These are phyloP conservation scores for Trinorchestia longiramus DNA, from an alignment of 1,140 invertebrate genomes.

Conservation along the genomic window DNA sequence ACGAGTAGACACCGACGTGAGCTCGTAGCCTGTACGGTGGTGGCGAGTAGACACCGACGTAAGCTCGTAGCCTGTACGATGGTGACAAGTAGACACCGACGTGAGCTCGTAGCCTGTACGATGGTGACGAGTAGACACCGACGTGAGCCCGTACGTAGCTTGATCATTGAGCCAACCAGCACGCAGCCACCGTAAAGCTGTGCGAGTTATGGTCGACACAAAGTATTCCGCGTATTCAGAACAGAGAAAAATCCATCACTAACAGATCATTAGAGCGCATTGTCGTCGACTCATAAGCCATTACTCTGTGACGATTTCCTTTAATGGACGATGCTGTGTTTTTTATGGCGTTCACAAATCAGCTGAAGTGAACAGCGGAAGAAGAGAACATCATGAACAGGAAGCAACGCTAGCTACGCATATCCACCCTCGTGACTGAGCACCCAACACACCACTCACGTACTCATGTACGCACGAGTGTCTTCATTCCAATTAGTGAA, in stretches of 20 bases:
- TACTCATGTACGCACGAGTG: neutral
- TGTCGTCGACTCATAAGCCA: slow-evolving; percentile 39
- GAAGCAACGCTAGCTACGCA: slow-evolving; percentile 8
- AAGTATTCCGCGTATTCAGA: slow-evolving; percentile 21
- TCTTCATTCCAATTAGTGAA: neutral
- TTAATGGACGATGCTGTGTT: slow-evolving; percentile 39
- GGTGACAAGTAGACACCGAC: neutral
- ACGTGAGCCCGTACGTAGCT: neutral
- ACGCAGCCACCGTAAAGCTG: slow-evolving; percentile 2
- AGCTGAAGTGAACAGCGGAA: slow-evolving; percentile 42
- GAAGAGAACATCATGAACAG: slow-evolving; percentile 48
- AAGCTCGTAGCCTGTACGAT: too few species aligned
- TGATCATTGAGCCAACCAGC: neutral
- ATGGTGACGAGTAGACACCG: too few species aligned
- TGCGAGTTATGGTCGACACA: neutral
- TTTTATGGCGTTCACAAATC: slow-evolving; percentile 52
- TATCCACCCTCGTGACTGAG: slow-evolving; percentile 23
- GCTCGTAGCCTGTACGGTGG: too few species aligned
- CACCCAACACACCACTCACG: neutral
- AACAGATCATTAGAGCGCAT: slow-evolving; percentile 37
- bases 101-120: too few species aligned
- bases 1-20: neutral
- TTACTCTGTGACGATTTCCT: slow-evolving; percentile 49
- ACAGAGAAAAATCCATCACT: slow-evolving; percentile 46
- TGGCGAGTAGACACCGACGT: too few species aligned